Percentiles rank a stretch among this genome's conserved stretches.
These are phyloP conservation scores for Petrocephalus schoutedeni DNA, from an alignment of 2,797 vertebrate species.

Conservation along the genomic window DNA sequence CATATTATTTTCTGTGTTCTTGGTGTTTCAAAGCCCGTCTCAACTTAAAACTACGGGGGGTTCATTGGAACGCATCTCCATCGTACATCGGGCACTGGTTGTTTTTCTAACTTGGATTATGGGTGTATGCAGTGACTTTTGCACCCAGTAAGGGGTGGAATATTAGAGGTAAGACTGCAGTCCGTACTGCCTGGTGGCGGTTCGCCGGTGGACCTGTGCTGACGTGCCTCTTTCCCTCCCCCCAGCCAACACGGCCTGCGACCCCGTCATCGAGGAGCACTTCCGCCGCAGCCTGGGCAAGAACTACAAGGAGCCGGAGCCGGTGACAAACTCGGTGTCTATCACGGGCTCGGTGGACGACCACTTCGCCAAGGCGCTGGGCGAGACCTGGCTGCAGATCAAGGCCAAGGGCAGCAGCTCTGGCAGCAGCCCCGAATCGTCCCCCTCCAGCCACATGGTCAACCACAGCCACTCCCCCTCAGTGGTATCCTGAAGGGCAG, in stretches of 20 bases:
- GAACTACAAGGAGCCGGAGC: conserved; percentile 95
- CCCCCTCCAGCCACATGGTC: conserved; percentile 85
- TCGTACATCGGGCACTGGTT: no score
- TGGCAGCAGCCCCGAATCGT: conserved; percentile 86
- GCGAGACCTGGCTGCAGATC: conserved; percentile 94
- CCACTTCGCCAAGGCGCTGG: conserved; percentile 97
- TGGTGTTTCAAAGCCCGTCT: no score
- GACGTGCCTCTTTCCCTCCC: not conserved
- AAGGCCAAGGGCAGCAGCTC: conserved; percentile 89
- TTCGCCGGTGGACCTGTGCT: not conserved
- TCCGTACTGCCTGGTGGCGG: not conserved
- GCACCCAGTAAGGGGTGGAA: no score
- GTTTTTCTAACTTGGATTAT: not conserved
- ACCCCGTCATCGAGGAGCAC: conserved; percentile 95
- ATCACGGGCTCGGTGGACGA: conserved; percentile 96
- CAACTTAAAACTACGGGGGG: no score
- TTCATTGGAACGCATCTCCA: no score
- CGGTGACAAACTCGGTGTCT: conserved; percentile 88
- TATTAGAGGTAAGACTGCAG: not conserved
- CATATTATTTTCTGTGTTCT: no score
- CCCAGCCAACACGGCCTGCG: conserved; percentile 73
- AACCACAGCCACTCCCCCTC: conserved; percentile 95
- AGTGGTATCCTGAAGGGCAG: conserved; percentile 78
- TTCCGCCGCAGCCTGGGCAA: conserved; percentile 96
- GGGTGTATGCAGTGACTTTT: no score